Evolutionary conservation across 2,113 vertebrate genomes (phyloP).

Genomic region (Microcebus lehilahytsara): DNA sequence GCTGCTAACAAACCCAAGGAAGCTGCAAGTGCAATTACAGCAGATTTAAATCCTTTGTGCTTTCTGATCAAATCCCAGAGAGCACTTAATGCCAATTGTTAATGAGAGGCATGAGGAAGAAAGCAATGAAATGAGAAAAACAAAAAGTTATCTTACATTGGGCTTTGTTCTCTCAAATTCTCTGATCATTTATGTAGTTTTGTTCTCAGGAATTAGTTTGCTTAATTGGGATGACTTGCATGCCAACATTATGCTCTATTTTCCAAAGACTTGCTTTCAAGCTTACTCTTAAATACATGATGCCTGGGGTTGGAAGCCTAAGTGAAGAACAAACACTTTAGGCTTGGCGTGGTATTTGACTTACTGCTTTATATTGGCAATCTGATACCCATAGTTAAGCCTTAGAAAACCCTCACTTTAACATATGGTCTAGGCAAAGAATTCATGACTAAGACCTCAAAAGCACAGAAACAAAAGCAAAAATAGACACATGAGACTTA

Average conservation of each 20-base stretch:
- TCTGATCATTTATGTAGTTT: neutral
- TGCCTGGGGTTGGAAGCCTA: neutral
- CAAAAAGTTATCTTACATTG: neutral
- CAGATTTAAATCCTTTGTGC: neutral
- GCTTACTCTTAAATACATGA: neutral
- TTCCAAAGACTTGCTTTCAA: neutral
- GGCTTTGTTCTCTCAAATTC: neutral
- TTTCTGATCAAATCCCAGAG: neutral
- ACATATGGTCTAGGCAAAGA: neutral
- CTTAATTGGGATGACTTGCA: neutral
- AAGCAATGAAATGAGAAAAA: neutral
- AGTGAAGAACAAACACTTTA: slow-evolving; percentile 11
- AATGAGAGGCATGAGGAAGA: neutral
- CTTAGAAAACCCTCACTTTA: slow-evolving; percentile 11
- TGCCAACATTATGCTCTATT: neutral
- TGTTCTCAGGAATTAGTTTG: neutral
- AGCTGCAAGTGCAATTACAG: neutral
- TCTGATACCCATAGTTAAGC: neutral
- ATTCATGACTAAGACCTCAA: too few species aligned
- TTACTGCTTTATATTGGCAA: neutral
- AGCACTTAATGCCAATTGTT: neutral
- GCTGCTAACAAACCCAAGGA: neutral
- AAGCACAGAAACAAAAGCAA: too few species aligned
- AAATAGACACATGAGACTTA: too few species aligned
- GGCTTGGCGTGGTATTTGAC: slow-evolving; percentile 20